Base-by-base conservation (phyloP, 2,113 vertebrate species). In the Mastomys coucha region DNA sequence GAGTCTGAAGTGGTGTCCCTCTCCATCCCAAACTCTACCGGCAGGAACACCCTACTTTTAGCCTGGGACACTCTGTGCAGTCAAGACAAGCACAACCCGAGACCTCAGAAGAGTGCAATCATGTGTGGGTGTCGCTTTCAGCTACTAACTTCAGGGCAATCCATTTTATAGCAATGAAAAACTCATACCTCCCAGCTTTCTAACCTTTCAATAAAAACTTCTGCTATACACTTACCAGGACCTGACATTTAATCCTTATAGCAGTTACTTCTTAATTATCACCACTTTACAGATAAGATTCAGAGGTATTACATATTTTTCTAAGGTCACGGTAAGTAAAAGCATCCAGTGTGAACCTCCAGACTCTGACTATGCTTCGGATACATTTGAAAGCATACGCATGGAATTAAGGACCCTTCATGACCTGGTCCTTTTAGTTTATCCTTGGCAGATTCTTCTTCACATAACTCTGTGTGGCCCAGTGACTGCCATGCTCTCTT, bases 271-370 rank as follows among this genome's bases (percentile, higher is more conserved):
- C 76, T 84, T 2, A 65, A 60, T 45, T 89, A 69, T 53, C 28
- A 58, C 53, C 58, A 77, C 87, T 91, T 97, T 20, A 86, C 45
- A 91, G 77, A 49, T 22, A 28, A 84, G 60, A 39, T 36, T 91
- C 26, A 72, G 51, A 72, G 39, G 78, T 82, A 80, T 67, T 60
- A 76, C 63, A 77, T 86, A 63, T 45, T 77, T 94, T 80, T 85
- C 73, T 86, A 45, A 82, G 78, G 51, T 70, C 12, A 19, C 28
- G 81, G 16, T 19, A 75, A 92, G 65, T 42, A 65, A 39, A 39
- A n/a, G 45, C 56, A 45, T 7, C 2, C 12, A 80, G 51, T 86
- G 42, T 88, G 72, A 89, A 31, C 39, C 31, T 39, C 58, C 58
- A 76, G 88, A 60, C 82, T 91, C 31, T n/a, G 17, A 58, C 20